phyloP scores from a whole-genome alignment of 1,140 invertebrate species.

The Conus ventricosus region DNA sequence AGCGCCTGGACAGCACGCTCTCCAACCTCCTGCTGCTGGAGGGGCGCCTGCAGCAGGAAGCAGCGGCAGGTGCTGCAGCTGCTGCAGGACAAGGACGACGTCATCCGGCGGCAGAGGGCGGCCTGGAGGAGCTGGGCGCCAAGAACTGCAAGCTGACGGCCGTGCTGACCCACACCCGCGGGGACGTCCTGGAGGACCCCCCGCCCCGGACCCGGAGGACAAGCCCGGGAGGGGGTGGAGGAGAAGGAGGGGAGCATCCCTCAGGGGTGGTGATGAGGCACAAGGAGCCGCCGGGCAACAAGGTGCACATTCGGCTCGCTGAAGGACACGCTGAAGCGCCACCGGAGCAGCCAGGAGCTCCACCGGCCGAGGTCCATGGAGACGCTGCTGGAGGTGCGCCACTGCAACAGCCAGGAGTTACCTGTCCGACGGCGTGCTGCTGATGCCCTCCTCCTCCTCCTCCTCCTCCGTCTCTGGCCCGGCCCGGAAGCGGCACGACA shows the following conservation, averaged over 20 bases:
- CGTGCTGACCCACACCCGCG: neutral
- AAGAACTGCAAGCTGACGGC: neutral
- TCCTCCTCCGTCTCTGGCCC: neutral
- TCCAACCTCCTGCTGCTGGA: neutral
- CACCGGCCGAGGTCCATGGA: neutral
- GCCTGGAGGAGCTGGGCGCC: neutral
- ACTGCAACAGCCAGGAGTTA: constrained; percentile 6
- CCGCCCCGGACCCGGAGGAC: neutral
- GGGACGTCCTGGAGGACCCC: neutral
- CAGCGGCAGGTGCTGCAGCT: neutral
- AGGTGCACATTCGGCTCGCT: neutral
- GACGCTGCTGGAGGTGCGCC: neutral
- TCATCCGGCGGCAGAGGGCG: neutral
- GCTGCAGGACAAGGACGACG: neutral
- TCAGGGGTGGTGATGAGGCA: neutral
- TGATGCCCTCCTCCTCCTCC: neutral
- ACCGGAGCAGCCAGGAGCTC: neutral
- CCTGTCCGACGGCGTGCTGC: neutral
- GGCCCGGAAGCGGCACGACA: neutral
- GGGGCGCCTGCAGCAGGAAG: neutral
- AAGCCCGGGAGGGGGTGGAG: neutral
- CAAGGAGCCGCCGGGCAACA: neutral
- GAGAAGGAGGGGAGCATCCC: neutral
- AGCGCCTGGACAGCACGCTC: neutral
- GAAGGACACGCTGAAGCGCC: neutral